A percentile compares a stretch with the other conserved stretches of the same genome.
Conservation (phyloP, 2,888 invertebrate genomes). For the Heliconius hortense region DNA sequence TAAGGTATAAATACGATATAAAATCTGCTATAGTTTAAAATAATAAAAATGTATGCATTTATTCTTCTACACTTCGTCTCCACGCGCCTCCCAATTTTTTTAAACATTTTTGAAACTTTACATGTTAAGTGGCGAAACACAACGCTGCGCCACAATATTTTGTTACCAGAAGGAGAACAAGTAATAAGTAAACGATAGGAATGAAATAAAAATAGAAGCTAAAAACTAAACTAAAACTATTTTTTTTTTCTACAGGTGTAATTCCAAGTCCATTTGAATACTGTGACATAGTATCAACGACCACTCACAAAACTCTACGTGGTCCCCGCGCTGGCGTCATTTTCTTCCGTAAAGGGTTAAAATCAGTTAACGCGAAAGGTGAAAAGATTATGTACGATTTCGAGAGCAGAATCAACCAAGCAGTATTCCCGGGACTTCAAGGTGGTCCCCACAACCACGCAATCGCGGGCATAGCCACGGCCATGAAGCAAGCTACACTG, state of each 20-base stretch:
- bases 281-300: constrained; percentile 96
- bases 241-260: constrained; percentile 72
- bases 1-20: too few relatives aligned
- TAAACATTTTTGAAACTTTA: too few relatives aligned
- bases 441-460: constrained; percentile 99
- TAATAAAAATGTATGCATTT: too few relatives aligned
- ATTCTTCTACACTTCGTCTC: too few relatives aligned
- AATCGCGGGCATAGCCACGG: constrained; percentile 97
- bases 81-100: too few relatives aligned
- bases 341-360: constrained; percentile 95
- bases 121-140: too few relatives aligned
- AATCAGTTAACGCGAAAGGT: constrained; percentile 89
- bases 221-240: too few relatives aligned
- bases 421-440: constrained; percentile 96
- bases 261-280: constrained; percentile 95
- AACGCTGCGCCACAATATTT: too few relatives aligned
- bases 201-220: too few relatives aligned
- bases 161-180: too few relatives aligned
- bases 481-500: constrained; percentile 93
- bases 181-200: too few relatives aligned
- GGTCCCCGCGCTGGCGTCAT: constrained; percentile 95
- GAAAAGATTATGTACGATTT: constrained; percentile 92
- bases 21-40: too few relatives aligned
- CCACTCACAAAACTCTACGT: constrained; percentile 96
- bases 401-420: constrained; percentile 92